phyloP scores from a whole-genome alignment of 2,113 vertebrate genomes.

The Rattus rattus region DNA sequence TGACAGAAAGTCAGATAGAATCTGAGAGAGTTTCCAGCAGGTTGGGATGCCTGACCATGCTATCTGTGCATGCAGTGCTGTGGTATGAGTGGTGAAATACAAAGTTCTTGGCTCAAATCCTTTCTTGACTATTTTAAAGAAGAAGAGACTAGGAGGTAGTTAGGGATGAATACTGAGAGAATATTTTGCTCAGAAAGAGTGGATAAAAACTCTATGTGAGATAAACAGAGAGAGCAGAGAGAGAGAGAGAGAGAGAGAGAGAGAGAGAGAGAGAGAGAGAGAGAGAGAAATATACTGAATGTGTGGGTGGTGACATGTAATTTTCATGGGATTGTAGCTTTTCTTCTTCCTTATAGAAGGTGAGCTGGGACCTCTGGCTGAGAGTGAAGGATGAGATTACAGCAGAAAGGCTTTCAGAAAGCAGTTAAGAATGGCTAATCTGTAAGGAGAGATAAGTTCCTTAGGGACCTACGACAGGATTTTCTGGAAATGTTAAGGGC shows the following conservation, averaged over 20 bases:
- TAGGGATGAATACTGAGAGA: not conserved
- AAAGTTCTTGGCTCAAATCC: not conserved
- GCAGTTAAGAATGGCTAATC: not conserved
- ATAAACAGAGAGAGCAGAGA: not conserved
- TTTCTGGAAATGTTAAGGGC: not conserved
- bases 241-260: not conserved
- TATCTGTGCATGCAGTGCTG: not conserved
- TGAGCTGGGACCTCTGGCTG: not conserved
- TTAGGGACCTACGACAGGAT: not conserved
- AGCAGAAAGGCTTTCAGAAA: not conserved
- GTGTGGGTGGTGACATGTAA: not conserved
- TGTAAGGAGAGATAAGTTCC: not conserved
- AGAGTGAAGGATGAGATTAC: not conserved
- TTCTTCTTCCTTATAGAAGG: not conserved
- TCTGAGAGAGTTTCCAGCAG: not conserved
- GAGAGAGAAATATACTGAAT: not conserved
- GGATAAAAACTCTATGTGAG: not conserved
- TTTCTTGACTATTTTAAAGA: slow-evolving; percentile 24
- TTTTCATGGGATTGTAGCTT: not conserved
- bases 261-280: not conserved
- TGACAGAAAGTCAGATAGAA: not conserved
- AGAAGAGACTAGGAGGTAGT: not conserved
- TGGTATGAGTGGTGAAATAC: not conserved
- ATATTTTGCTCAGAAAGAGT: not conserved
- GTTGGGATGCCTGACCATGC: not conserved